Conservation (phyloP, 2,113 vertebrate species). For the Excalfactoria chinensis region DNA sequence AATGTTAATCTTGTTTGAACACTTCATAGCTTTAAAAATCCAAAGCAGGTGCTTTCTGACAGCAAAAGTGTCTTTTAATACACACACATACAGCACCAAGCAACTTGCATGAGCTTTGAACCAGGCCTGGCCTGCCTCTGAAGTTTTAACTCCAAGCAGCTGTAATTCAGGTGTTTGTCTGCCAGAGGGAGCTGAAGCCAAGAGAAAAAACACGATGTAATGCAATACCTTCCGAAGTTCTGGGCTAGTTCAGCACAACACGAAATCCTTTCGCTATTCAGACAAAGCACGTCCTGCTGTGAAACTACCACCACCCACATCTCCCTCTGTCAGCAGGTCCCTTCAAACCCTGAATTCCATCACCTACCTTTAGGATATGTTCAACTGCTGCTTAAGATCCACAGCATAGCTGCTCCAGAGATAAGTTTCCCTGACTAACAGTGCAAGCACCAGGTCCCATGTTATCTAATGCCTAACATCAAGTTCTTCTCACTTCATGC, state of each 20-base stretch:
- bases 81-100: not conserved
- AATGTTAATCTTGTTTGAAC: not conserved
- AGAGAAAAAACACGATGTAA: not conserved
- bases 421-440: not conserved
- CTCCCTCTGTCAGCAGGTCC: fast-evolving
- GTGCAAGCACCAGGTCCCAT: not conserved
- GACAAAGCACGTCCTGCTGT: not conserved
- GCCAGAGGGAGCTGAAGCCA: constrained; percentile 45
- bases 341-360: not conserved
- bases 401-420: not conserved
- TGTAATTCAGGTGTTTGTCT: not conserved
- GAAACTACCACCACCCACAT: not conserved
- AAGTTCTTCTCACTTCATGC: not conserved
- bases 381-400: not conserved
- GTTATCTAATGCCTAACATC: not conserved
- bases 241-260: not conserved
- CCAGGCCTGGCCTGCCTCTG: not conserved
- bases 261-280: not conserved
- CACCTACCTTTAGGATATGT: not conserved
- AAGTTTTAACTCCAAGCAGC: fast-evolving
- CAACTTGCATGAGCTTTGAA: not conserved
- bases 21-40: not conserved
- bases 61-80: not conserved
- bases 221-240: not conserved
- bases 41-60: not conserved